Conservation (phyloP, 2,113 vertebrate species). For the Daubentonia madagascariensis region DNA sequence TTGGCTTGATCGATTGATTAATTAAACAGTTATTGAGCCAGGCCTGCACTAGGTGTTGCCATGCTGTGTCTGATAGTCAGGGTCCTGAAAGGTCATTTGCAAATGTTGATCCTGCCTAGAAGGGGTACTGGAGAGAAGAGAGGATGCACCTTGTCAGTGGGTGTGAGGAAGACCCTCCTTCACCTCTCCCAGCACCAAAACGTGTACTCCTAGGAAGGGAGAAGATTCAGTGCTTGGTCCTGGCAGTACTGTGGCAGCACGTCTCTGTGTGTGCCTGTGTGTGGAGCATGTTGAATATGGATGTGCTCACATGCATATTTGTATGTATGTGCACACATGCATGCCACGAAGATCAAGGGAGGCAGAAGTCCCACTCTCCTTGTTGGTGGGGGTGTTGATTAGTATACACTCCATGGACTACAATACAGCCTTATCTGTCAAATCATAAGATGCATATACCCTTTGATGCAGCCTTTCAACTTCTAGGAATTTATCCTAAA, state of each 20-base stretch:
- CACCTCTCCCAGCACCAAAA: neutral
- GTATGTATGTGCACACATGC: neutral
- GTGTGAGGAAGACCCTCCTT: neutral
- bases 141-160: neutral
- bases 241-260: neutral
- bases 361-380: neutral
- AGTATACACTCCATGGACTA: neutral
- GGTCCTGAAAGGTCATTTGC: slow-evolving; percentile 27
- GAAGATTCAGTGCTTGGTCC: neutral
- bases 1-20: slow-evolving; percentile 68
- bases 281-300: neutral
- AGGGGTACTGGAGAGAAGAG: neutral
- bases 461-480: neutral
- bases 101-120: neutral
- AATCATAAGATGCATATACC: neutral
- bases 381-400: neutral
- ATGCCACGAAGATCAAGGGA: neutral
- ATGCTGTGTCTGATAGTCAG: neutral
- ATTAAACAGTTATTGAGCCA: slow-evolving; percentile 61
- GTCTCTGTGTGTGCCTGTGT: neutral
- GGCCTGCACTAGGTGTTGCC: neutral
- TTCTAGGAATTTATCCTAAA: neutral
- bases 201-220: neutral
- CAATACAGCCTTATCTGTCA: neutral
- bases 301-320: too few relatives aligned